Evolutionary conservation across 2,113 vertebrate species (phyloP).

Genomic region (Pipa parva): DNA sequence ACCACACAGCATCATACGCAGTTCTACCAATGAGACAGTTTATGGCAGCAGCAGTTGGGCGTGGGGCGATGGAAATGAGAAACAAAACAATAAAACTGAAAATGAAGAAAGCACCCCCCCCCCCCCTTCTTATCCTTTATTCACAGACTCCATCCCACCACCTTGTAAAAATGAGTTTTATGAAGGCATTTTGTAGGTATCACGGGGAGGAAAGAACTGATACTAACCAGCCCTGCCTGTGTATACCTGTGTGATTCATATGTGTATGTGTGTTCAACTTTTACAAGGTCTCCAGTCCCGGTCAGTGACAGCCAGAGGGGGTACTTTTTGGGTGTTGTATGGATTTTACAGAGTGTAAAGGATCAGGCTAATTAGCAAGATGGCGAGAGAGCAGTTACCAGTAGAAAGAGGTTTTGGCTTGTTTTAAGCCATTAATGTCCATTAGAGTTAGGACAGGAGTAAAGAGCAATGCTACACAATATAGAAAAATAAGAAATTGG

Average conservation of each 20-base stretch:
- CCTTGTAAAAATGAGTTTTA: conserved; percentile 71
- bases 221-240: conserved; percentile 52
- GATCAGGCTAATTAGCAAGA: conserved; percentile 74
- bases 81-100: conserved; percentile 48
- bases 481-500: no score
- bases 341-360: conserved; percentile 78
- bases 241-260: conserved; percentile 35
- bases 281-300: conserved; percentile 64
- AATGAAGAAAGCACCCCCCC: conserved; percentile 50
- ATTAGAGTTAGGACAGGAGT: background rate
- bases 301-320: conserved; percentile 72
- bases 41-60: conserved; percentile 29
- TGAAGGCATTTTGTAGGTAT: conserved; percentile 61
- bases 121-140: conserved; percentile 41
- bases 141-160: conserved; percentile 51
- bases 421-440: conserved; percentile 21
- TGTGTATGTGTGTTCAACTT: conserved; percentile 42
- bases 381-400: conserved; percentile 57
- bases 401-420: conserved; percentile 33
- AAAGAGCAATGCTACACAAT: background rate
- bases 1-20: conserved; percentile 37
- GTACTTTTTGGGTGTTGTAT: conserved; percentile 67
- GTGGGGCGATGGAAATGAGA: conserved; percentile 30
- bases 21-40: conserved; percentile 32
- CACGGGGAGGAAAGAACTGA: conserved; percentile 63